These are phyloP conservation scores for Batillaria attramentaria DNA, from an alignment of 1,140 invertebrate species.

Conservation along the genomic window DNA sequence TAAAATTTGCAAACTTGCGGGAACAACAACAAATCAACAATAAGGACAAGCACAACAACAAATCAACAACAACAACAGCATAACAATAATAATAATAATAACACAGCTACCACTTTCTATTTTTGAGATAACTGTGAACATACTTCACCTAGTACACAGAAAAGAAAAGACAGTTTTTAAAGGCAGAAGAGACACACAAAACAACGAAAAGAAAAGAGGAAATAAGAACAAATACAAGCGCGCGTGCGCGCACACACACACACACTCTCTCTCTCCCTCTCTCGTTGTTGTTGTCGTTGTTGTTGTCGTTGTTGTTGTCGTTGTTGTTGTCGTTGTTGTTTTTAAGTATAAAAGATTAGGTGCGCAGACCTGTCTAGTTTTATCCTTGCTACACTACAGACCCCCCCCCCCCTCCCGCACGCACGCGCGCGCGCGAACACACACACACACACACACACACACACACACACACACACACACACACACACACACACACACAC, in stretches of 20 bases:
- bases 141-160: too few species aligned
- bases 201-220: too few species aligned
- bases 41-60: neutral
- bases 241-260: neutral
- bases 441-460: neutral
- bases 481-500: neutral
- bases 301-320: neutral
- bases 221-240: neutral
- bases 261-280: slow-evolving; percentile 11
- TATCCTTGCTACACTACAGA: neutral
- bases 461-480: neutral
- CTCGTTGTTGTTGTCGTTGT: neutral
- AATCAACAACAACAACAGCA: neutral
- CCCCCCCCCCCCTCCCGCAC: neutral
- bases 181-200: too few species aligned
- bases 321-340: neutral
- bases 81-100: neutral
- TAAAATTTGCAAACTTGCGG: neutral
- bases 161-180: too few species aligned
- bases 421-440: neutral
- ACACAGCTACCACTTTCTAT: neutral
- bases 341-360: neutral
- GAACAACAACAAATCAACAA: neutral
- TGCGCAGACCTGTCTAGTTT: neutral
- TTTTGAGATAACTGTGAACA: slow-evolving; percentile 1